Conservation (phyloP, 2,888 invertebrate species). For the Drosophila meridiana region DNA sequence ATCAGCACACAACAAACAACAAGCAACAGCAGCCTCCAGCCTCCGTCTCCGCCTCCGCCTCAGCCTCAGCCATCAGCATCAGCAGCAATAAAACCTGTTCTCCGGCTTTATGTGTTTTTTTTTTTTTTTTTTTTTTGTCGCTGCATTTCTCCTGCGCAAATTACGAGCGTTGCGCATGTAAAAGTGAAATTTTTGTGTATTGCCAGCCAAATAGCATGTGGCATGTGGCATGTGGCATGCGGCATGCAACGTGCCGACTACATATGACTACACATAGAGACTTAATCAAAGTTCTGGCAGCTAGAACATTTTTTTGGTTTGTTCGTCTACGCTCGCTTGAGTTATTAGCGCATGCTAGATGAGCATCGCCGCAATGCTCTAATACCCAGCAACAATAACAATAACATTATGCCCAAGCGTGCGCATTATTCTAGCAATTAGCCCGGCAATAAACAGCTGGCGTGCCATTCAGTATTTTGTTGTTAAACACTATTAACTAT, state of each 20-base stretch:
- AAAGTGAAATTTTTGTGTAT: conserved; percentile 71
- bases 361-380: conserved; percentile 68
- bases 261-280: conserved; percentile 5
- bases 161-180: conserved; percentile 44
- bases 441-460: conserved; percentile 27
- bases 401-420: conserved; percentile 13
- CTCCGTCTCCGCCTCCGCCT: neutral
- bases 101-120: conserved; percentile 11
- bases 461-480: conserved; percentile 47
- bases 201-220: conserved; percentile 20
- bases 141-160: conserved; percentile 55
- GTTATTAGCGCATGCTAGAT: conserved; percentile 79
- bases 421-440: conserved; percentile 56
- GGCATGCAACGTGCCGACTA: conserved; percentile 5
- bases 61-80: neutral
- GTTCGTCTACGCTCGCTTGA: conserved; percentile 39
- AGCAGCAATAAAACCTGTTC: conserved; percentile 59
- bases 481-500: conserved; percentile 16
- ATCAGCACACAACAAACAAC: conserved; percentile 11
- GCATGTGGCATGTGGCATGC: conserved; percentile 20
- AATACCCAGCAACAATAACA: conserved; percentile 40
- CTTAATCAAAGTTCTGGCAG: conserved; percentile 43
- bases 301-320: conserved; percentile 26
- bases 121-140: conserved; percentile 7
- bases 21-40: neutral